Percentiles rank a stretch among this genome's conserved stretches.
Conservation (phyloP, 2,113 vertebrate genomes). For the Myiagra hebetior region DNA sequence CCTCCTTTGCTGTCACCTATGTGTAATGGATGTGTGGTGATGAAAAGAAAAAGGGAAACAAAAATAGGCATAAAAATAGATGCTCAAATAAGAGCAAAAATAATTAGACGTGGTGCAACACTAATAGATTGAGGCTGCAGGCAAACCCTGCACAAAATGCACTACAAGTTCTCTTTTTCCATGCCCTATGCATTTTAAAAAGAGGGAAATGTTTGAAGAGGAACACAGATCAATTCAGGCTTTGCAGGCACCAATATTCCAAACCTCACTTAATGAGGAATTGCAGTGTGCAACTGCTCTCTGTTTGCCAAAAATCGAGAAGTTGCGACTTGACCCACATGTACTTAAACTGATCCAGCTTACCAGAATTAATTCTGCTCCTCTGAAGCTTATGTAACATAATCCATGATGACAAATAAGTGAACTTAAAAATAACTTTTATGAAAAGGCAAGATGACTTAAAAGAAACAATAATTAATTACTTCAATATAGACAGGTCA, state of each 20-base stretch:
- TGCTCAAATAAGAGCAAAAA: not conserved
- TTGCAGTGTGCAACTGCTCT: not conserved
- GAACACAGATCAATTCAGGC: not conserved
- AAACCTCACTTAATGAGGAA: not conserved
- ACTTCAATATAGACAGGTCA: not conserved
- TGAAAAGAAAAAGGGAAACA: not conserved
- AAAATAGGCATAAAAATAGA: not conserved
- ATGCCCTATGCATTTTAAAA: not conserved
- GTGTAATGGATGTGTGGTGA: not conserved
- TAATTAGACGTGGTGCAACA: not conserved
- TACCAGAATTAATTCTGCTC: constrained; percentile 8
- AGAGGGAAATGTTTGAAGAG: not conserved
- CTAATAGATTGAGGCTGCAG: not conserved
- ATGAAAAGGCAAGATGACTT: not conserved
- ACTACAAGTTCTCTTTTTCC: not conserved
- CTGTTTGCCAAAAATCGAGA: not conserved
- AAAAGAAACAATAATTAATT: not conserved
- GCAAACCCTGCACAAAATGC: not conserved
- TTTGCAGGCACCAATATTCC: not conserved
- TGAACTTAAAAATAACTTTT: not conserved
- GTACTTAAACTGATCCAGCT: not conserved
- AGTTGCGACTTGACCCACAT: not conserved
- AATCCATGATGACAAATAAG: not conserved
- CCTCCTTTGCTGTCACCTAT: not conserved
- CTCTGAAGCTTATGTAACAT: not conserved